Conservation (phyloP, 2,797 vertebrate species). For the Nyctalus aviator region DNA sequence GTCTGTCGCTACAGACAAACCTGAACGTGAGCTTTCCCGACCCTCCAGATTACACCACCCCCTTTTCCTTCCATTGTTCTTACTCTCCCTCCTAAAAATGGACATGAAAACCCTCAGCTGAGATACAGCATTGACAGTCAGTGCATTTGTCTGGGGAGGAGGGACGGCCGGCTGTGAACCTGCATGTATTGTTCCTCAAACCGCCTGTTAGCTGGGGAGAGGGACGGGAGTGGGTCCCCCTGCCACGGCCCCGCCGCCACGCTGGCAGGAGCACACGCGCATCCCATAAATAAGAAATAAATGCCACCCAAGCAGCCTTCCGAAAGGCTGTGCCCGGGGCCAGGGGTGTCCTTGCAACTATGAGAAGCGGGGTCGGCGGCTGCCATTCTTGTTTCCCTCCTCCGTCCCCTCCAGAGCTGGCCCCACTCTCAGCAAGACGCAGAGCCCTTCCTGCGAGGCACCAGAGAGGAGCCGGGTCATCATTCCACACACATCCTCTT, state of each 20-base stretch:
- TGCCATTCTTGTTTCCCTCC: not conserved
- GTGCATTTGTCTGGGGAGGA: not conserved
- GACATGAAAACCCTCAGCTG: not conserved
- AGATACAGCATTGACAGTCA: not conserved
- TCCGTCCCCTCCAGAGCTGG: not conserved
- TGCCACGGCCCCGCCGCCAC: not conserved
- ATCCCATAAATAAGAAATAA: constrained; percentile 32
- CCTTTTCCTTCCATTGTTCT: constrained; percentile 4
- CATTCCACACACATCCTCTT: not conserved
- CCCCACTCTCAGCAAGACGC: too few relatives aligned
- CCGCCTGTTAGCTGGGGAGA: not conserved
- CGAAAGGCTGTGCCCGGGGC: not conserved
- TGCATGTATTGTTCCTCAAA: not conserved
- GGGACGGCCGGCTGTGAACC: not conserved
- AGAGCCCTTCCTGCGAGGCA: not conserved
- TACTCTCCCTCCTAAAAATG: not conserved
- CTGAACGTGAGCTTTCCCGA: not conserved
- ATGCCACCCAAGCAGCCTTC: not conserved
- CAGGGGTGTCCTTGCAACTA: fast-evolving
- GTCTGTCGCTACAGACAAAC: not conserved
- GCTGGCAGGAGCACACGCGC: not conserved
- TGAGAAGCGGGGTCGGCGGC: not conserved
- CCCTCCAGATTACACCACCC: not conserved
- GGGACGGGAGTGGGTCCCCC: not conserved
- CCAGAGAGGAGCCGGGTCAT: not conserved